Evolutionary conservation across 2,888 invertebrate genomes (phyloP).

Genomic region (Parthenolecanium corni): DNA sequence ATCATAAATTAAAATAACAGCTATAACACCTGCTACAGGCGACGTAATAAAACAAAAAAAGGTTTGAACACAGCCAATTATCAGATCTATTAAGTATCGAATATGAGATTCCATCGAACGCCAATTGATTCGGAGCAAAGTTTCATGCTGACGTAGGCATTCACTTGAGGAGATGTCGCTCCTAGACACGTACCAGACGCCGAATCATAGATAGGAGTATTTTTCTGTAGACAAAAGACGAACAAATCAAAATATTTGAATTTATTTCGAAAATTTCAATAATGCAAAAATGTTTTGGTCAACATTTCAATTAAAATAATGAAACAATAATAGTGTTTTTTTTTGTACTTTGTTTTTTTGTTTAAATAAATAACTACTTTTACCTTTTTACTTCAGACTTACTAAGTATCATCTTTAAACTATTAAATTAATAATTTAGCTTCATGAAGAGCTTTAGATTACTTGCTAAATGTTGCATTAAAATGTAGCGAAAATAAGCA

Average conservation of each 20-base stretch:
- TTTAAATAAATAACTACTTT: background rate
- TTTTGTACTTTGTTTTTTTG: background rate
- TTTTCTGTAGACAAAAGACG: conserved; percentile 44
- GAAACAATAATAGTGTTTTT: no score
- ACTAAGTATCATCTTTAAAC: no score
- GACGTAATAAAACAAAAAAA: no score
- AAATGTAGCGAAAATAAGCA: no score
- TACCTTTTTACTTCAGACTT: background rate
- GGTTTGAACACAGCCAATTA: no score
- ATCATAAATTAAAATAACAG: background rate
- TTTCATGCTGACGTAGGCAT: conserved; percentile 47
- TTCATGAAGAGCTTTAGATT: no score
- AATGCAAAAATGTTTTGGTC: conserved; percentile 9
- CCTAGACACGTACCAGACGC: conserved; percentile 76
- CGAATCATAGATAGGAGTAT: conserved; percentile 69
- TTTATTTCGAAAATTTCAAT: no score
- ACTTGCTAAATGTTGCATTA: no score
- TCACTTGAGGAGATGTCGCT: conserved; percentile 41
- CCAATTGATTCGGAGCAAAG: conserved; percentile 47
- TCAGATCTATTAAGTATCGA: background rate
- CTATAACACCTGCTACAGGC: no score
- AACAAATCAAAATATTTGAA: conserved; percentile 3
- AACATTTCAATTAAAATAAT: background rate
- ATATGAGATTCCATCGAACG: conserved; percentile 46
- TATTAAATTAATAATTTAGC: no score